Evolutionary conservation across 2,888 invertebrate species (phyloP).

Genomic region (Heliconius cydno): DNA sequence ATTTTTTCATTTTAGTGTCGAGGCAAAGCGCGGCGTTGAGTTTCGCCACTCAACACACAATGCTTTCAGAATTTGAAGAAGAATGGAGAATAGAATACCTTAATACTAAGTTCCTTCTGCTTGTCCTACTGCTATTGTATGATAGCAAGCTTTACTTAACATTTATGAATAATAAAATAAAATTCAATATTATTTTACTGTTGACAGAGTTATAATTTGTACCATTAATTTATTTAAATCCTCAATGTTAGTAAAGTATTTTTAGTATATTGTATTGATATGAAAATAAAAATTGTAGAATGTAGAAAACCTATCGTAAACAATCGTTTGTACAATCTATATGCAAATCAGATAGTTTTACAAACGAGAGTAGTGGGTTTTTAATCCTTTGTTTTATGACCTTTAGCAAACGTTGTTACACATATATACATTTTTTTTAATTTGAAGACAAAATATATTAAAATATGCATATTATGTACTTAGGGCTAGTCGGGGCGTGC

Average conservation of each 20-base stretch:
- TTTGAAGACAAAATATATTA: not conserved
- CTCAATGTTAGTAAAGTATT: not conserved
- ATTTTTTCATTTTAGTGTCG: too few relatives aligned
- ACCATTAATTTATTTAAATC: not conserved
- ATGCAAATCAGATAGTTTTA: slow-evolving; percentile 67
- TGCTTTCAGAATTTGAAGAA: too few relatives aligned
- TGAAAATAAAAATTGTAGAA: slow-evolving; percentile 17
- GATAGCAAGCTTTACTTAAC: too few relatives aligned
- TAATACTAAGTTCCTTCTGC: too few relatives aligned
- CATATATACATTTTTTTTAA: not conserved
- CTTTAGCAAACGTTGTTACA: slow-evolving; percentile 11
- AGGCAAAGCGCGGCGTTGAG: too few relatives aligned
- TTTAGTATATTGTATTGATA: not conserved
- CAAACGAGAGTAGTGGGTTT: slow-evolving; percentile 47
- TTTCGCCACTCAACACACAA: too few relatives aligned
- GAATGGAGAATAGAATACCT: too few relatives aligned
- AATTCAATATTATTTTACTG: too few relatives aligned
- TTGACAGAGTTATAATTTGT: not conserved
- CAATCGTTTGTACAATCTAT: slow-evolving; percentile 64
- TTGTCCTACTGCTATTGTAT: too few relatives aligned
- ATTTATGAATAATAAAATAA: too few relatives aligned
- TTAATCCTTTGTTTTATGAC: slow-evolving; percentile 28
- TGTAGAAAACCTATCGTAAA: slow-evolving; percentile 31
- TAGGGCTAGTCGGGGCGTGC: too few relatives aligned
- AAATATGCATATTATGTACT: not conserved